These are phyloP conservation scores for Seriola quinqueradiata DNA, from an alignment of 2,113 vertebrate species.

Conservation along the genomic window DNA sequence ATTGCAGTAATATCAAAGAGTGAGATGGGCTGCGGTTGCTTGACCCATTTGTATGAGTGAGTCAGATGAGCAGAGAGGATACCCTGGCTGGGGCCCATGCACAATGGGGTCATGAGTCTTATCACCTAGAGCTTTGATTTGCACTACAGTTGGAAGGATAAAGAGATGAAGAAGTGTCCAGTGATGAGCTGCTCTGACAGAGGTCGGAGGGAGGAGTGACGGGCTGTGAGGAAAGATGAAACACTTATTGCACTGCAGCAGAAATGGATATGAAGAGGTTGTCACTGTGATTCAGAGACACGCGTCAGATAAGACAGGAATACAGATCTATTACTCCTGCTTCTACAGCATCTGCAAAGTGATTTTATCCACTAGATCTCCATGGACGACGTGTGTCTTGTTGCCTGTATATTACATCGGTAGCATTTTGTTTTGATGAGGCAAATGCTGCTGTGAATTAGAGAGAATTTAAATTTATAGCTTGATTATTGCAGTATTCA, in stretches of 20 bases:
- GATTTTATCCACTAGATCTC: constrained; percentile 7
- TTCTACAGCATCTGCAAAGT: constrained; percentile 22
- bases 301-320: constrained; percentile 7
- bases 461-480: constrained; percentile 18
- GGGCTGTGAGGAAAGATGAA: constrained; percentile 44
- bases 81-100: constrained; percentile 58
- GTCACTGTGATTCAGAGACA: constrained; percentile 55
- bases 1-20: constrained; percentile 37
- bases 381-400: constrained; percentile 38
- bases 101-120: constrained; percentile 71
- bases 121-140: constrained; percentile 62
- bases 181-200: constrained; percentile 17
- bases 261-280: constrained; percentile 61
- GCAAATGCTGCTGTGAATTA: constrained; percentile 11
- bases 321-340: constrained; percentile 33
- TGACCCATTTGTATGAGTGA: constrained; percentile 72
- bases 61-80: constrained; percentile 53
- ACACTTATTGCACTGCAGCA: constrained; percentile 14
- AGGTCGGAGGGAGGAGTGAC: constrained; percentile 13
- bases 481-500: constrained; percentile 32
- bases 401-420: constrained; percentile 30
- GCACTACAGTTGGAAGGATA: constrained; percentile 40
- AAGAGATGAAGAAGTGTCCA: constrained; percentile 18
- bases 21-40: constrained; percentile 45
- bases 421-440: constrained; percentile 18